phyloP scores from a whole-genome alignment of 2,797 vertebrate species.

The Rhynchonycteris naso region DNA sequence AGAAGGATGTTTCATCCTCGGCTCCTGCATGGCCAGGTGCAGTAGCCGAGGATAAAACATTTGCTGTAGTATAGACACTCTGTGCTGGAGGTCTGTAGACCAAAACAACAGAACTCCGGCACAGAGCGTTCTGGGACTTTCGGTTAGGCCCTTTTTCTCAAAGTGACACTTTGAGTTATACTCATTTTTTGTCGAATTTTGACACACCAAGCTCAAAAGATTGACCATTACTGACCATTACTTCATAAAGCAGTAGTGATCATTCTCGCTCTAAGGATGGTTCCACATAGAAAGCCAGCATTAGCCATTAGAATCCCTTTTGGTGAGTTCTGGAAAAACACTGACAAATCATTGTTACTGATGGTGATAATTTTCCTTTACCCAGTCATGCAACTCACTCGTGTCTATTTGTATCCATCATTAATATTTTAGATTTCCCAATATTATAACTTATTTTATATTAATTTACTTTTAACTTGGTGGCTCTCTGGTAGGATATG shows the following conservation, averaged over 20 bases:
- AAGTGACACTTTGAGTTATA: no score
- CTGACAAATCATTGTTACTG: background rate
- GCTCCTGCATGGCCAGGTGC: no score
- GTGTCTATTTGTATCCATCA: background rate
- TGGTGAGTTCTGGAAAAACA: slow-evolving; percentile 1
- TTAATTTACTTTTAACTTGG: slow-evolving; percentile 31
- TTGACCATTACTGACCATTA: no score
- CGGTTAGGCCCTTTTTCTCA: no score
- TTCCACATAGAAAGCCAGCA: background rate
- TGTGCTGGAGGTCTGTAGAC: no score
- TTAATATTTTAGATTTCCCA: slow-evolving; percentile 33
- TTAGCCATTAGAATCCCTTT: background rate
- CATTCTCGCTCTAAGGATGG: background rate
- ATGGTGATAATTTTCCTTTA: background rate
- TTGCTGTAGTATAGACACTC: no score
- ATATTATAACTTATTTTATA: slow-evolving; percentile 3
- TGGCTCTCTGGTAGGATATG: background rate
- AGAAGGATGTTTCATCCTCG: no score
- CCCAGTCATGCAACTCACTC: background rate
- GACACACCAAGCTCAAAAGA: no score
- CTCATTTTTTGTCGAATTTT: no score
- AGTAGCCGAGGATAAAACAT: no score
- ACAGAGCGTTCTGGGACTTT: no score
- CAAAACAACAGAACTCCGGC: no score
- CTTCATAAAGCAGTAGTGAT: background rate